These are phyloP conservation scores for Centroberyx gerrardi DNA, from an alignment of 2,797 vertebrate species.

Conservation along the genomic window DNA sequence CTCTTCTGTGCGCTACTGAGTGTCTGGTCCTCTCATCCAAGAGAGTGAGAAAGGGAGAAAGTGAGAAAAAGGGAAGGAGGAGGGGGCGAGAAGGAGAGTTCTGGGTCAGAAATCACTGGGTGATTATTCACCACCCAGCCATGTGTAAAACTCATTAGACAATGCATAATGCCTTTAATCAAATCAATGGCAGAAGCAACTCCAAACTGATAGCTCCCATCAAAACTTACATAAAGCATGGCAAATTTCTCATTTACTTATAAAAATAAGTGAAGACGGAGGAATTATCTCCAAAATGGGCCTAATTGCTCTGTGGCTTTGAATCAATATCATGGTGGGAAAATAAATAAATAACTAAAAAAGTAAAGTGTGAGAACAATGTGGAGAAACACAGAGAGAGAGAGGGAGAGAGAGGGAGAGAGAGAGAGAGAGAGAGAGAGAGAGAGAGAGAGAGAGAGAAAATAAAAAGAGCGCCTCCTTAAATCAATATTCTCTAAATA, in stretches of 20 bases:
- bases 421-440: background rate
- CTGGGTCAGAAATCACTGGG: constrained; percentile 88
- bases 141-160: constrained; percentile 99
- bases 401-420: constrained; percentile 7
- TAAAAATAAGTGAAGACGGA: constrained; percentile 79
- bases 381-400: constrained; percentile 16
- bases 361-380: constrained; percentile 70
- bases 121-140: constrained; percentile 97
- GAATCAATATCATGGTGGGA: constrained; percentile 80
- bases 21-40: constrained; percentile 67
- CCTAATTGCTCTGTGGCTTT: constrained; percentile 81
- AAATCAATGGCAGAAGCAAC: constrained; percentile 93
- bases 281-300: constrained; percentile 83
- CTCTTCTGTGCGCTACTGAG: constrained; percentile 74
- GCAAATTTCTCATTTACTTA: constrained; percentile 87
- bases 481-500: constrained; percentile 5
- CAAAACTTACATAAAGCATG: constrained; percentile 87
- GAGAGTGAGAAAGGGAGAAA: constrained; percentile 85
- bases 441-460: background rate
- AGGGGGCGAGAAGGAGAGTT: constrained; percentile 83
- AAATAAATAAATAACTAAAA: constrained; percentile 73
- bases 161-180: constrained; percentile 99
- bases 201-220: constrained; percentile 83
- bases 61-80: constrained; percentile 75
- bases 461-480: background rate